Evolutionary conservation across 2,113 vertebrate species (phyloP).

Genomic region (Aptenodytes forsteri): DNA sequence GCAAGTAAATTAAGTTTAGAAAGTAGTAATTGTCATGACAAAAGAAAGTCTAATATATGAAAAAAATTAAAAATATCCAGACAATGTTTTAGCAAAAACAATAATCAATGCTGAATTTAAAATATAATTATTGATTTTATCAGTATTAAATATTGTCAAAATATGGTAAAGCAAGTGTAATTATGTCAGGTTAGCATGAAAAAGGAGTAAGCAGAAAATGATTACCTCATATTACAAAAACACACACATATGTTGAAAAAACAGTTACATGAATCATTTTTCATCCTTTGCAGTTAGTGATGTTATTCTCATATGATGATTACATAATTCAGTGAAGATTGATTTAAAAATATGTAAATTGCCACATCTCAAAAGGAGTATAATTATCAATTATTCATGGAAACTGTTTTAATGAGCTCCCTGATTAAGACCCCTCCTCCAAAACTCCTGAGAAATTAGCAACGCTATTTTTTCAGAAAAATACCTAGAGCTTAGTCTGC

Average conservation of each 20-base stretch:
- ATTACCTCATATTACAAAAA: background rate
- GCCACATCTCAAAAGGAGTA: background rate
- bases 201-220: background rate
- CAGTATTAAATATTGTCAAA: background rate
- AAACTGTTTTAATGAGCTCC: slow-evolving; percentile 37
- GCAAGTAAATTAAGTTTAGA: background rate
- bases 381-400: slow-evolving; percentile 34
- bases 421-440: slow-evolving; percentile 4
- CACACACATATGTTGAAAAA: background rate
- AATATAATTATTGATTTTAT: background rate
- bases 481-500: background rate
- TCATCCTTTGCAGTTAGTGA: slow-evolving; percentile 23
- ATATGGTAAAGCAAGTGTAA: background rate
- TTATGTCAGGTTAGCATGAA: background rate
- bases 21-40: background rate
- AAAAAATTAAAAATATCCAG: background rate
- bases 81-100: background rate
- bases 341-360: slow-evolving; percentile 32
- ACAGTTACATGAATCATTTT: background rate
- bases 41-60: background rate
- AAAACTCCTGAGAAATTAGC: slow-evolving; percentile 39
- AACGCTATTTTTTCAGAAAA: background rate
- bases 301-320: background rate
- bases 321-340: slow-evolving; percentile 1
- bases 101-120: background rate